phyloP scores from a whole-genome alignment of 2,113 vertebrate species.

The Coptodon bakossiorum region DNA sequence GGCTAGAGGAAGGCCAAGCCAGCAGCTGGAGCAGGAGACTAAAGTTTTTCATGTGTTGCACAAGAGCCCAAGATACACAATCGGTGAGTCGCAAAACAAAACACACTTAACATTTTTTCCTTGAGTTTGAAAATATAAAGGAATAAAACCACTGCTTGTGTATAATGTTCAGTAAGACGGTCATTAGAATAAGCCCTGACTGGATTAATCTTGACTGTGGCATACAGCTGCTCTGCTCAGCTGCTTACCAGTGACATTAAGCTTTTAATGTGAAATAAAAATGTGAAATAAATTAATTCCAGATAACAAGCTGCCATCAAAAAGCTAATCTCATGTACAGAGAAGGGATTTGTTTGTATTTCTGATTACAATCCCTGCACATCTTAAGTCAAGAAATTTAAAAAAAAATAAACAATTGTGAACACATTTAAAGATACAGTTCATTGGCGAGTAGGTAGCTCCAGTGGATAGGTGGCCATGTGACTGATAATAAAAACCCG shows the following conservation, averaged over 20 bases:
- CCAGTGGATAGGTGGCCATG: neutral
- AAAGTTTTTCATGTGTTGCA: constrained; percentile 97
- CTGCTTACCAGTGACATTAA: neutral
- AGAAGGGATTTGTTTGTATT: neutral
- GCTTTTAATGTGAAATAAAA: neutral
- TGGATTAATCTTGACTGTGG: neutral
- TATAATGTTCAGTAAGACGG: neutral
- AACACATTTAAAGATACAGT: neutral
- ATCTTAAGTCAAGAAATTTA: neutral
- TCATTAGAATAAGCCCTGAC: neutral
- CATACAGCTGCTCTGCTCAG: neutral
- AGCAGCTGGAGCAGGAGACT: constrained; percentile 97
- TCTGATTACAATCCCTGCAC: neutral
- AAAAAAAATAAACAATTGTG: neutral
- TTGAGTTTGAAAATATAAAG: neutral
- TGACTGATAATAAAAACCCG: neutral
- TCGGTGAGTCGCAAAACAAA: constrained; percentile 77
- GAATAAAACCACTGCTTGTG: neutral
- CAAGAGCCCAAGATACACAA: constrained; percentile 94
- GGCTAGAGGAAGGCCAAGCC: constrained; percentile 94
- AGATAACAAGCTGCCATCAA: neutral
- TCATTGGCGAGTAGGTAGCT: neutral
- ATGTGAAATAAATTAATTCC: neutral
- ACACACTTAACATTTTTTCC: neutral
- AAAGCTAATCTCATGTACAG: neutral